Percentiles rank a stretch among this genome's conserved stretches.
phyloP scores from a whole-genome alignment of 2,113 vertebrate species.

The Capreolus pygargus region DNA sequence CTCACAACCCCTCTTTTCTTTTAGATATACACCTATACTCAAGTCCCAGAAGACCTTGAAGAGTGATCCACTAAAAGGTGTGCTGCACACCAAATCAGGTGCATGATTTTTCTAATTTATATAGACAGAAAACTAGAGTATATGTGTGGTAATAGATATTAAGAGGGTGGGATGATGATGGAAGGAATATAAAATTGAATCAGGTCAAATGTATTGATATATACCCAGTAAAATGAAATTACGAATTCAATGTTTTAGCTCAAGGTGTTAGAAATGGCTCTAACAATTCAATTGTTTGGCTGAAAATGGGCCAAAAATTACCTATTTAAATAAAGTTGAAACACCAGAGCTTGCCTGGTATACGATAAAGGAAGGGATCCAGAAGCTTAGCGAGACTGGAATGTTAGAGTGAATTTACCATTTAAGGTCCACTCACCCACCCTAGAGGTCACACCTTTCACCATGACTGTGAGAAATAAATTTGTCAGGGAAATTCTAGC shows the following conservation, averaged over 20 bases:
- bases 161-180: not conserved
- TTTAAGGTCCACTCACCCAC: not conserved
- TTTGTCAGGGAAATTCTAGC: not conserved
- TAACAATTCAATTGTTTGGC: not conserved
- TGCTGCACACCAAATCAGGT: not conserved
- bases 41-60: not conserved
- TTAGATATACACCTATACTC: not conserved
- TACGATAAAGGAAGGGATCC: not conserved
- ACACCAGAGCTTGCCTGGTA: not conserved
- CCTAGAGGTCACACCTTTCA: not conserved
- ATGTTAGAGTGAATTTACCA: not conserved
- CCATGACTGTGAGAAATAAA: not conserved
- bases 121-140: not conserved
- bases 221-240: not conserved
- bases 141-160: not conserved
- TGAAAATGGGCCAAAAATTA: not conserved
- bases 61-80: not conserved
- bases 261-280: not conserved
- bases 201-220: not conserved
- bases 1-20: not conserved
- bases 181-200: not conserved
- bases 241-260: not conserved
- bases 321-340: not conserved
- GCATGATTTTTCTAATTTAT: not conserved
- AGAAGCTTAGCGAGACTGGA: not conserved